phyloP scores from a whole-genome alignment of 2,113 vertebrate species.

The Apodemus sylvaticus region DNA sequence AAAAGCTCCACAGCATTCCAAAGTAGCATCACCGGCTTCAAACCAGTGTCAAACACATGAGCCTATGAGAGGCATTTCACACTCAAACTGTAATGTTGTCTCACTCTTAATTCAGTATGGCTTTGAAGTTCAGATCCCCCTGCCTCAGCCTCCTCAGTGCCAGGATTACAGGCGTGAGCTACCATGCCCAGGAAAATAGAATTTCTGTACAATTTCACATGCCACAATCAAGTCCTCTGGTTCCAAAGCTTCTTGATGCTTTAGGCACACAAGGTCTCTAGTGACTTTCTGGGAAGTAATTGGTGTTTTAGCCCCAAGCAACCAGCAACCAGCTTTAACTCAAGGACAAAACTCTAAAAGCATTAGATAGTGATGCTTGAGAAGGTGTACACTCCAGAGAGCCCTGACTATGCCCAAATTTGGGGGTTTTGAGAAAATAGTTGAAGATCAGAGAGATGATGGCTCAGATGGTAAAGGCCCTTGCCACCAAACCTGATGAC shows the following conservation, averaged over 20 bases:
- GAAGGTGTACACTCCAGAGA: conserved; percentile 6
- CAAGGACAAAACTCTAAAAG: neutral
- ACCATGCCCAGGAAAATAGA: neutral
- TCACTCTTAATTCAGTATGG: neutral
- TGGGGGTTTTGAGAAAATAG: neutral
- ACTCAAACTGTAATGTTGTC: neutral
- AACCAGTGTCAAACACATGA: too few species aligned
- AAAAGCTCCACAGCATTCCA: neutral
- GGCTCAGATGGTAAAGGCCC: neutral
- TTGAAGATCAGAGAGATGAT: neutral
- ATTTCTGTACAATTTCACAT: neutral
- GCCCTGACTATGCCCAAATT: neutral
- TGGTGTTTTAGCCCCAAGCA: neutral
- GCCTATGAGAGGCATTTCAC: neutral
- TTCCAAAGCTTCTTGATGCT: neutral
- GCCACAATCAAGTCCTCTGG: neutral
- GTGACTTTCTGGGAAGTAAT: neutral
- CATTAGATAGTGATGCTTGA: neutral
- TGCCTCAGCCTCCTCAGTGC: neutral
- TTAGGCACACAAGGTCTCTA: neutral
- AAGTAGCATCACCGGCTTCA: neutral
- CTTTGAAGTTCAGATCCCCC: neutral
- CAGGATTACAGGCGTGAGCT: neutral
- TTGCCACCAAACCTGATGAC: neutral
- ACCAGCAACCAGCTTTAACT: conserved; percentile 38